Evolutionary conservation across 2,888 invertebrate genomes (phyloP).

Genomic region (Dicycla oo): DNA sequence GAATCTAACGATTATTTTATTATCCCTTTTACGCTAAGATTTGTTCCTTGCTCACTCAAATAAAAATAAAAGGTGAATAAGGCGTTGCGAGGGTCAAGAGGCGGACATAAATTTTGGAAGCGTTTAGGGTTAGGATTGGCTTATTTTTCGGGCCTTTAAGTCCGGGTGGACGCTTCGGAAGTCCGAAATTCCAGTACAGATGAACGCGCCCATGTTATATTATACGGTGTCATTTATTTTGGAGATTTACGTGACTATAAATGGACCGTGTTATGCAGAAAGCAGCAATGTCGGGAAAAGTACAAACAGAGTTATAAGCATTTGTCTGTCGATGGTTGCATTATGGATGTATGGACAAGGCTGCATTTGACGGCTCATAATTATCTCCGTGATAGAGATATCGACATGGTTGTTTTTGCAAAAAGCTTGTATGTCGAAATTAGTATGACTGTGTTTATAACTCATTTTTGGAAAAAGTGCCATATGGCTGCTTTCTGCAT

Average conservation of each 20-base stretch:
- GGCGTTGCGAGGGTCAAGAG: slow-evolving; percentile 87
- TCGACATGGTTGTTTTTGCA: too few species aligned
- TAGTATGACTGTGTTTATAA: too few species aligned
- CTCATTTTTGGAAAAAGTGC: too few species aligned
- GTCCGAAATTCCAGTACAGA: slow-evolving; percentile 46
- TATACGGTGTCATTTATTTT: slow-evolving; percentile 58
- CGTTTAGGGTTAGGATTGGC: slow-evolving; percentile 86
- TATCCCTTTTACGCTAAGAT: slow-evolving; percentile 90
- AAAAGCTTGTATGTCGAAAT: too few species aligned
- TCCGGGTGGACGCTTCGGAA: slow-evolving; percentile 72
- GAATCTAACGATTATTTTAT: slow-evolving; percentile 91
- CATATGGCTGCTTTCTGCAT: too few species aligned
- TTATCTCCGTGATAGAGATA: too few species aligned
- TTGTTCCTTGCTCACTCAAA: slow-evolving; percentile 91
- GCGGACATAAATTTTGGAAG: slow-evolving; percentile 83
- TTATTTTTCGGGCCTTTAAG: slow-evolving; percentile 88
- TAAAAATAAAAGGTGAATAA: slow-evolving; percentile 91
- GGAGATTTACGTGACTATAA: slow-evolving; percentile 35
- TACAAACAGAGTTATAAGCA: too few species aligned
- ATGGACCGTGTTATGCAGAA: too few species aligned
- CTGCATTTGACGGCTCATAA: too few species aligned
- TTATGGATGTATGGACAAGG: too few species aligned
- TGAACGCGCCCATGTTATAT: slow-evolving; percentile 60
- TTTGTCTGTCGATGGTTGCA: too few species aligned
- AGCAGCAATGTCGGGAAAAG: too few species aligned